Base-by-base conservation (phyloP, 2,888 invertebrate species). In the Eupithecia centaureata region DNA sequence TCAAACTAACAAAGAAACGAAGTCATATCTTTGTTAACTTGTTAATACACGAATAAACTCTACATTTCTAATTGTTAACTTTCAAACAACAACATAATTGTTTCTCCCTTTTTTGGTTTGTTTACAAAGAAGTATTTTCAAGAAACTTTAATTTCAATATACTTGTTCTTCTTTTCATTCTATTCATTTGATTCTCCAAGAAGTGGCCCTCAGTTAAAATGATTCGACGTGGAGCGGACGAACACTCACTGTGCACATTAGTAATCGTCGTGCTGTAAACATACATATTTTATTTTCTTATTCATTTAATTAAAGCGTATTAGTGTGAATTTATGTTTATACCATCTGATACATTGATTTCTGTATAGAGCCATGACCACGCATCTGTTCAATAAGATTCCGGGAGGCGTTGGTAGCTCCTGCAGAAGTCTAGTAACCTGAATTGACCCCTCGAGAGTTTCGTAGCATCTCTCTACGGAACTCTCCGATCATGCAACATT, bases 241-340 rank as follows among this genome's bases (percentile, higher is more conserved):
- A 73, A 76, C 76, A 79, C 91, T 91, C 92, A 91, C 92, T 90
- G 84, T 92, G 93, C 93, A 92, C 93, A 79, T 90, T 93, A 93
- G 93, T 92, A 85, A 87, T 91, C 91, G 91, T 92, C 92, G 91
- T 93, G 91, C 87, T 92, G 92, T 92, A 91, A 90, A 86, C 87
- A 86, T 82, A 86, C 87, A 86, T 82, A 82, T 88, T 89, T 89
- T 90, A 82, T 90, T 90, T 91, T 90, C 82, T 85, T 90, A 85
- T 89, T 91, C 85, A 90, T 91, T 91, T 91, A 85, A 58, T 59
- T 67, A 86, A 90, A 86, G 89, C 87, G 91, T 92, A 87, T 92
- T 92, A 93, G 92, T 92, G 90, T 92, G 88, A 79, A 84, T 90
- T 91, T 91, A 84, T 92, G 89, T 91, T 86, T 86, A 85, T 88